A percentile compares a stretch with the other conserved stretches of the same genome.
These are phyloP conservation scores for Drosophila siamana DNA, from an alignment of 2,888 invertebrate genomes.

Conservation along the genomic window DNA sequence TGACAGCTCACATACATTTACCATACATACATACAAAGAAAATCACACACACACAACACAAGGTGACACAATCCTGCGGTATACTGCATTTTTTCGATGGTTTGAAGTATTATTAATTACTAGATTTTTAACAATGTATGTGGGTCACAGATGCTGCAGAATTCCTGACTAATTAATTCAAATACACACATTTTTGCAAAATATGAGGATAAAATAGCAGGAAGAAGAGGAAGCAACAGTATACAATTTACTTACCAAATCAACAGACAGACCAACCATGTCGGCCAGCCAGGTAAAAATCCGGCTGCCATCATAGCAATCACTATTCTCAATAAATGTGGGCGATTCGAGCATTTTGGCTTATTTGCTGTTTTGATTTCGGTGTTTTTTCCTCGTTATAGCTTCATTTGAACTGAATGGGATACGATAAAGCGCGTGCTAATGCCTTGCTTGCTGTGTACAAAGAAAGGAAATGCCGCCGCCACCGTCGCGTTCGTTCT, in stretches of 20 bases:
- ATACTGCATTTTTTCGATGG: background rate
- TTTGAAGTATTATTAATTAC: background rate
- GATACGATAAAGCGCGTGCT: conserved; percentile 32
- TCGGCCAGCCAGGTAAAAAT: conserved; percentile 90
- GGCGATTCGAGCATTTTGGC: conserved; percentile 79
- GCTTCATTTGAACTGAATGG: conserved; percentile 39
- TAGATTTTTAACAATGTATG: background rate
- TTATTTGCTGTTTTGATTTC: conserved; percentile 13
- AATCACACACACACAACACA: background rate
- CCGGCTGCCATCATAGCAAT: conserved; percentile 90
- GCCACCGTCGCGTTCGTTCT: conserved; percentile 14
- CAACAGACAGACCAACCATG: conserved; percentile 90
- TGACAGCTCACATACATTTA: conserved; percentile 2
- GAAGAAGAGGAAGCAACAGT: background rate
- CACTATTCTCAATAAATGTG: conserved; percentile 64
- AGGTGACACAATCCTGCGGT: conserved; percentile 2
- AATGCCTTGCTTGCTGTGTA: conserved; percentile 6
- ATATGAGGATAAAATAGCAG: background rate
- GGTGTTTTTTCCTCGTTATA: conserved; percentile 18
- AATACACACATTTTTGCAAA: background rate
- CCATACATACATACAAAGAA: background rate
- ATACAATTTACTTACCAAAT: conserved; percentile 88
- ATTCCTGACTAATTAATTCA: background rate
- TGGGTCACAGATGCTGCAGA: background rate
- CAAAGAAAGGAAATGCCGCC: conserved; percentile 40